phyloP scores from a whole-genome alignment of 2,113 vertebrate species.

The Puma concolor region DNA sequence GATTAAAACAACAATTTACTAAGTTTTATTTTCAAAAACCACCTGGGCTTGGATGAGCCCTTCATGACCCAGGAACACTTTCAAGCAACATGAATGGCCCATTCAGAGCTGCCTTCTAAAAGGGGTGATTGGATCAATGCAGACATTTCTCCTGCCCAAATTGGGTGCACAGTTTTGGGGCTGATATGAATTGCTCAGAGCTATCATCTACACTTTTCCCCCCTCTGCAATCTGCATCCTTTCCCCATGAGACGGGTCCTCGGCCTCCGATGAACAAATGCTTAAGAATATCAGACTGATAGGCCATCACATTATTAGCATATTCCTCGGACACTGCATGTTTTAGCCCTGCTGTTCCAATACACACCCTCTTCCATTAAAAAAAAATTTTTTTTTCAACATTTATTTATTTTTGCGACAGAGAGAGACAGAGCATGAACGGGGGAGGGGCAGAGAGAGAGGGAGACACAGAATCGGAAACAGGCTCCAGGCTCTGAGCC shows the following conservation, averaged over 20 bases:
- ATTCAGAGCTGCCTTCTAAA: not conserved
- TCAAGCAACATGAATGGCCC: not conserved
- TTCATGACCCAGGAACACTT: not conserved
- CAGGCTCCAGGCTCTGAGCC: no score
- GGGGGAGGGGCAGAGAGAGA: no score
- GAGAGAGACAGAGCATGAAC: no score
- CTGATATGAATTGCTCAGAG: not conserved
- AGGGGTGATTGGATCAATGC: not conserved
- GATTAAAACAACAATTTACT: no score
- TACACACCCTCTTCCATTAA: not conserved
- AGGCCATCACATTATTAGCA: not conserved
- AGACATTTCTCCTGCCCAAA: not conserved
- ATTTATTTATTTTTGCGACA: no score
- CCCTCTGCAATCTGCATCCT: not conserved
- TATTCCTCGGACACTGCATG: not conserved
- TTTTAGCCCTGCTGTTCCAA: not conserved
- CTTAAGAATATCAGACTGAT: not conserved
- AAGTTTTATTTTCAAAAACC: conserved; percentile 25
- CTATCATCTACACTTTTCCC: not conserved
- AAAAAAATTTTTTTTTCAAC: no score
- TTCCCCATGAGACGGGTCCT: not conserved
- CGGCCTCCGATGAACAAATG: not conserved
- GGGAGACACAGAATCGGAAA: no score
- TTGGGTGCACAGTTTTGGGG: not conserved
- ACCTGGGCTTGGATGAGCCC: not conserved